Percentiles rank a stretch among this genome's conserved stretches.
Conservation (phyloP, 2,113 vertebrate genomes). For the Panthera uncia region DNA sequence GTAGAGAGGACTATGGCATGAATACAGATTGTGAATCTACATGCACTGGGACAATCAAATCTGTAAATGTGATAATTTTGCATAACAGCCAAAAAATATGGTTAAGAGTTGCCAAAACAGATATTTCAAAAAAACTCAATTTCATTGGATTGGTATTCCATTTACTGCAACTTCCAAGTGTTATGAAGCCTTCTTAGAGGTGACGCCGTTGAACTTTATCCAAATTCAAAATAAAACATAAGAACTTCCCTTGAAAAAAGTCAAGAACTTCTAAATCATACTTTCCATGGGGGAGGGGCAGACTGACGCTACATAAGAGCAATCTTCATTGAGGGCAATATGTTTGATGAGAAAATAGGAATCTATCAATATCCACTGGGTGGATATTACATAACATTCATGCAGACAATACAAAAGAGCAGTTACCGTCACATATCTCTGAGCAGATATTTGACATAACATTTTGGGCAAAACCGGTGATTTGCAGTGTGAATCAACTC, state of each 20-base stretch:
- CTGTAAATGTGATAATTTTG: not conserved
- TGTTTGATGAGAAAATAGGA: not conserved
- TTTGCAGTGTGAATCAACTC: not conserved
- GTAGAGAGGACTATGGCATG: not conserved
- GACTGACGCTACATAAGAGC: not conserved
- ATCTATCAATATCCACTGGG: not conserved
- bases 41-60: not conserved
- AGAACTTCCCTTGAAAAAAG: not conserved
- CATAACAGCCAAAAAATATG: not conserved
- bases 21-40: not conserved
- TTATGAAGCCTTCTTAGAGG: not conserved
- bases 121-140: not conserved
- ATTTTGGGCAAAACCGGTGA: not conserved
- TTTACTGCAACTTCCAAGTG: not conserved
- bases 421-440: not conserved
- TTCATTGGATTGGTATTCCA: not conserved
- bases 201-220: not conserved
- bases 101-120: not conserved
- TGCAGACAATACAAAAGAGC: not conserved
- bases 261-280: not conserved
- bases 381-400: not conserved
- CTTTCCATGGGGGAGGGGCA: not conserved
- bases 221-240: constrained; percentile 16
- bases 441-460: not conserved
- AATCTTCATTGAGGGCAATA: not conserved